These are phyloP conservation scores for Dipodomys merriami DNA, from an alignment of 2,113 vertebrate species.

Conservation along the genomic window DNA sequence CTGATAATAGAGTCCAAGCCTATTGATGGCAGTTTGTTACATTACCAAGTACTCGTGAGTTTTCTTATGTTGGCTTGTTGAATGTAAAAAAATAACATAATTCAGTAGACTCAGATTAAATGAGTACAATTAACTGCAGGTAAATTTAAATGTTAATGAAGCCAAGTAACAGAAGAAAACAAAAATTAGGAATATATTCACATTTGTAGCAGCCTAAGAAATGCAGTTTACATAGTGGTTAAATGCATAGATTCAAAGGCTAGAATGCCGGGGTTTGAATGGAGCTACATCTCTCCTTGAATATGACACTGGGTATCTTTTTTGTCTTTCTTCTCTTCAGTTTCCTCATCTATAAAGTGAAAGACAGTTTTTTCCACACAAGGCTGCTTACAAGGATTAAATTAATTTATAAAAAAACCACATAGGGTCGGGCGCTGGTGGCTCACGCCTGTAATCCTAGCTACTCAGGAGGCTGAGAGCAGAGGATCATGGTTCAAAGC, in stretches of 20 bases:
- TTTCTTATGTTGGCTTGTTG: constrained; percentile 3
- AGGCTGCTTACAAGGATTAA: neutral
- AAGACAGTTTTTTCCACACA: neutral
- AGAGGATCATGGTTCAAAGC: no score
- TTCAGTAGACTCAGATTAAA: constrained; percentile 38
- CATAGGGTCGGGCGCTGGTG: no score
- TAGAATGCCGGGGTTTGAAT: neutral
- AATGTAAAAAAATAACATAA: neutral
- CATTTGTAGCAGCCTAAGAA: neutral
- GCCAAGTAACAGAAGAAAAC: neutral
- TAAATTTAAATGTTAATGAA: constrained; percentile 43
- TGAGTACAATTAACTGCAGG: constrained; percentile 1
- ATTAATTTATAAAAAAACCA: constrained; percentile 14
- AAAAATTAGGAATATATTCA: neutral
- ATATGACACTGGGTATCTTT: neutral
- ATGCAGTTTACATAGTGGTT: neutral
- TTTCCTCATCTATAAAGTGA: neutral
- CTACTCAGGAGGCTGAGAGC: no score
- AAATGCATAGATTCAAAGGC: neutral
- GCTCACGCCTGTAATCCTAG: no score
- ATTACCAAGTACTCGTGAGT: neutral
- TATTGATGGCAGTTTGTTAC: neutral
- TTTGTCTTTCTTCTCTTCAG: neutral
- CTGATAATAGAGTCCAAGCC: neutral
- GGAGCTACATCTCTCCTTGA: neutral